Base-by-base conservation (phyloP, 2,888 invertebrate genomes). In the Crossocerus cetratus region DNA sequence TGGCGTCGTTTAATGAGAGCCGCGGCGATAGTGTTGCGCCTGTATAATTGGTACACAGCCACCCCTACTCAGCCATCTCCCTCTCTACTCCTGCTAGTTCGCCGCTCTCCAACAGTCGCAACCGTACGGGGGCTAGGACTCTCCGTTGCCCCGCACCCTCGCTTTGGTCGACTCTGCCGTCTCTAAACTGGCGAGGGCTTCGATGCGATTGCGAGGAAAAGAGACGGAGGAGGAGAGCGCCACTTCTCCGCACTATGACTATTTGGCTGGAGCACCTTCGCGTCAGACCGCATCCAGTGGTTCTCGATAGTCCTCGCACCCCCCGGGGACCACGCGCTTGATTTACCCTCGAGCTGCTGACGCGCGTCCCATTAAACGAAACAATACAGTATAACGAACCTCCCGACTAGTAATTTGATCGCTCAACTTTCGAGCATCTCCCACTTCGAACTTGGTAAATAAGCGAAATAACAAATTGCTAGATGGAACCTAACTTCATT, bases 1-100 rank as follows among this genome's bases (percentile, higher is more conserved):
- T 89, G 87, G 87, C 87, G 86, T 88, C 89, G 88, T 89, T 90
- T 89, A 89, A 89, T 87, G 89, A 88, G 88, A 86, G 86, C 86
- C 86, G 84, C 86, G 85, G 32, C 87, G 86, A 89, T 89, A 86
- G 89, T 32, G 32, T 88, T 87, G 89, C 87, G 89, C 86, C 88
- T 83, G 86, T 87, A 84, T 90, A 90, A 90, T 89, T 89, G 88
- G 88, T 88, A 85, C 85, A 86, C 86, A 85, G 80, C 82, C 82
- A 67, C 63, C 71, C 53, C 73, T 70, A 68, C 72, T 74, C 68
- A 63, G 73, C 64, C 66, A n/a, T 23, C 42, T n/a, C 21, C 60
- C 65, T 14, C 45, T n/a, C 16, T 16, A 49, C 4, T 14, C 49
- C 0, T 43, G 5, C n/a, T 49, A 49, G 49, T 49, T 83, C 82